Base-by-base conservation (phyloP, 2,113 vertebrate genomes). In the Aegithalos caudatus region DNA sequence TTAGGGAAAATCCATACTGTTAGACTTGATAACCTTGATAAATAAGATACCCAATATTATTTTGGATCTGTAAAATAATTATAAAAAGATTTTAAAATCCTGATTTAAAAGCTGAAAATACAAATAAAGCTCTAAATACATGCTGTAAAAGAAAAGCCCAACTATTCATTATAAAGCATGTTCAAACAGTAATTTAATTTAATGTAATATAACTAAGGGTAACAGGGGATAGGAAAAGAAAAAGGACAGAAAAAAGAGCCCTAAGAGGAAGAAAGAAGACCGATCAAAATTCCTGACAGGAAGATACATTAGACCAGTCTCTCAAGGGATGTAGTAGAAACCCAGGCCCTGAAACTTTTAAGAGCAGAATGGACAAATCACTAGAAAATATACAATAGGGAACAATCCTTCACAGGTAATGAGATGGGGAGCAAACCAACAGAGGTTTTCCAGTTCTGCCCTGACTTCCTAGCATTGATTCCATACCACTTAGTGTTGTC, bases 351-450 rank as follows among this genome's bases (percentile, higher is more conserved):
- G 92, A 47, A 95, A 95, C 93, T 93, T 93, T 94, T 94, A 95
- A 95, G 67, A 93, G 88, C 22, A 86, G 78, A 88, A 94, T 1
- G 11, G 90, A 93, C 67, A 95, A 95, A 95, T 95, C 90, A 70
- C 90, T 90, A 70, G 87, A 83, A 97, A 97, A 96, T 65, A 90
- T 3, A 90, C 96, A 94, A 42, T 14, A 77, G 90, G 93, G 93
- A 96, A 67, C 87, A 93, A 93, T 96, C 82, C 24, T 96, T 97
- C 95, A 97, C 56, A 92, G 79, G 90, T 95, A 96, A 96, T 90
- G 92, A 97, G 93, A 88, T 65, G 67, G 56, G 51, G 70, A 93
- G 40, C 47, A 93, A 93, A 88, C 81, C 82, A 78, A 88, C 44
- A 27, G 72, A 76, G 40, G 11, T 64, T 92, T 96, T 73, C 87